Percentiles rank a stretch among this genome's conserved stretches.
These are phyloP conservation scores for Digitonthophagus gazella DNA, from an alignment of 2,888 invertebrate species.

Conservation along the genomic window DNA sequence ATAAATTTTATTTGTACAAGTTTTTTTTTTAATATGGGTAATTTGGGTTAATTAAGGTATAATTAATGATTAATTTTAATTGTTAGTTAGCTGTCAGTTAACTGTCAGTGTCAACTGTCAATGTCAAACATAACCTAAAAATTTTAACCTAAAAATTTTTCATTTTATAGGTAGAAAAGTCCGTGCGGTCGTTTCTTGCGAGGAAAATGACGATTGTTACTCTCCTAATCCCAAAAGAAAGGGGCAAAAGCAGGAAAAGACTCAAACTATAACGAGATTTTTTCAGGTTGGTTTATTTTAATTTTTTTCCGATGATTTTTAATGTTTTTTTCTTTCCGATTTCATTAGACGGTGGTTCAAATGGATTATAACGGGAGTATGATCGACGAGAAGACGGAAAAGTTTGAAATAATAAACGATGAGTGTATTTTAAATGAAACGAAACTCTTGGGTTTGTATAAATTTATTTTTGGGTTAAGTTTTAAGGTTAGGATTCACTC, in stretches of 20 bases:
- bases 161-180: slow-evolving; percentile 26
- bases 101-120: too few relatives aligned
- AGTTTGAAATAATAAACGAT: slow-evolving; percentile 22
- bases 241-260: slow-evolving; percentile 31
- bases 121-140: background rate
- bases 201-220: slow-evolving; percentile 30
- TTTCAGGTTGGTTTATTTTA: slow-evolving; percentile 34
- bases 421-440: slow-evolving; percentile 7
- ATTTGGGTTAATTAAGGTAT: background rate
- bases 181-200: slow-evolving; percentile 27
- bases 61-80: slow-evolving; percentile 22
- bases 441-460: background rate
- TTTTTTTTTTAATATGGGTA: background rate
- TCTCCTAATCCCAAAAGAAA: slow-evolving; percentile 33
- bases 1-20: background rate
- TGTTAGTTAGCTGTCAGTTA: slow-evolving; percentile 18
- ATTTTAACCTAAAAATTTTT: slow-evolving; percentile 18
- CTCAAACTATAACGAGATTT: slow-evolving; percentile 34
- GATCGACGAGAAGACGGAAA: slow-evolving; percentile 28
- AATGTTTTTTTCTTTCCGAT: slow-evolving; percentile 14
- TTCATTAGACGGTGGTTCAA: slow-evolving; percentile 16
- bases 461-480: background rate
- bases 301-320: background rate
- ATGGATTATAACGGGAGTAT: slow-evolving; percentile 25
- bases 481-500: too few relatives aligned